A percentile compares a stretch with the other conserved stretches of the same genome.
These are phyloP conservation scores for Apostichopus leukothele DNA, from an alignment of 53 echinoderm and acorn worm species.

Conservation along the genomic window DNA sequence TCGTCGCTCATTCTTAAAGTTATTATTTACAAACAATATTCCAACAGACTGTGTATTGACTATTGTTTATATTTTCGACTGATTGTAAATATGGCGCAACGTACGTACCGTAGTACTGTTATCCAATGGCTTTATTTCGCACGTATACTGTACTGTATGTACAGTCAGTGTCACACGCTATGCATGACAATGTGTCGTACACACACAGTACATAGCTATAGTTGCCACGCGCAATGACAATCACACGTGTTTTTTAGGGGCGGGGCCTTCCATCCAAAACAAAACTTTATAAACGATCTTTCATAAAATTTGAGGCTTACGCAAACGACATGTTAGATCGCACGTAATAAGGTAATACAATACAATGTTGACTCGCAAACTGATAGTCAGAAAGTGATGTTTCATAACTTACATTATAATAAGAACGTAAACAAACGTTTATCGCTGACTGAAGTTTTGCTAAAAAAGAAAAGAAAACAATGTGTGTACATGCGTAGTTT, in stretches of 20 bases:
- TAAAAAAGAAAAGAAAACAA: too few species aligned
- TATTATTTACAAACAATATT: not conserved
- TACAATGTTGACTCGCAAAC: too few species aligned
- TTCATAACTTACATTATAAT: too few species aligned
- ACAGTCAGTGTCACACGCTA: not conserved
- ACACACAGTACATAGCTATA: not conserved
- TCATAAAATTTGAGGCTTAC: not conserved
- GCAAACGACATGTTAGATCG: not conserved
- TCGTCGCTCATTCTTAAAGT: conserved; percentile 78
- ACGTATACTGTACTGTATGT: not conserved
- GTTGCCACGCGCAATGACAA: conserved; percentile 45
- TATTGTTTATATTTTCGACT: conserved; percentile 10
- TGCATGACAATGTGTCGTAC: too few species aligned
- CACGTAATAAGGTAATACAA: too few species aligned
- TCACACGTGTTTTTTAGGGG: conserved; percentile 41
- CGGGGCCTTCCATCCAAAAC: conserved; percentile 22
- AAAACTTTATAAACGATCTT: conserved; percentile 1
- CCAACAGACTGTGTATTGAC: not conserved
- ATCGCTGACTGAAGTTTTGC: too few species aligned
- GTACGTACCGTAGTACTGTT: not conserved
- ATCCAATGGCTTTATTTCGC: too few species aligned
- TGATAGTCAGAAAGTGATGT: too few species aligned
- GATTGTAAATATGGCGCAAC: conserved; percentile 31
- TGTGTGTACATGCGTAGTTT: conserved; percentile 5
- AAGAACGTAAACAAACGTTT: too few species aligned